Percentiles rank a stretch among this genome's conserved stretches.
Conservation (phyloP, 2,888 invertebrate genomes). For the Cantharis nigra region DNA sequence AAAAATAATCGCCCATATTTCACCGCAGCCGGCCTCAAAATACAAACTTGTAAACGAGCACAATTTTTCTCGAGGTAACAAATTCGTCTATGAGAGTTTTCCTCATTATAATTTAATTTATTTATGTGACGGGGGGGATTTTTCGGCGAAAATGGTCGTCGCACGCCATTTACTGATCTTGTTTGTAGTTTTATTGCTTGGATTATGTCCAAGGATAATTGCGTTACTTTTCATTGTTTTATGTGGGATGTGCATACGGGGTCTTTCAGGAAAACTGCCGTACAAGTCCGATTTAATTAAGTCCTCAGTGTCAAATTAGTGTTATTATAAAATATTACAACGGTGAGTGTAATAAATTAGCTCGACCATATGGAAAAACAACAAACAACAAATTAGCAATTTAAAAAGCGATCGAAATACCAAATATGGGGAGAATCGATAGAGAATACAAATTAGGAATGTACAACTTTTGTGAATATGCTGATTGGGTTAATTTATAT, state of each 20-base stretch:
- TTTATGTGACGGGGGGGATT: neutral
- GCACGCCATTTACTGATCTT: neutral
- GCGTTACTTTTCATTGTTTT: conserved; percentile 8
- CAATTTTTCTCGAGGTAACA: neutral
- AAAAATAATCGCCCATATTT: neutral
- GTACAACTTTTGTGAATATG: neutral
- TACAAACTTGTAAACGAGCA: neutral
- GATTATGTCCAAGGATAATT: conserved; percentile 13
- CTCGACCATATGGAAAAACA: conserved; percentile 12
- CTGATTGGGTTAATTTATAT: neutral
- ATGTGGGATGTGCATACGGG: neutral
- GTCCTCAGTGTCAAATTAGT: conserved; percentile 6
- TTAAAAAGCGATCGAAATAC: conserved; percentile 17
- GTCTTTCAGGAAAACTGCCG: neutral
- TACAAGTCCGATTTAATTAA: neutral
- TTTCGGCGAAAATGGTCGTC: neutral
- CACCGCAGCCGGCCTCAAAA: neutral
- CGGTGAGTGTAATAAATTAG: conserved; percentile 14
- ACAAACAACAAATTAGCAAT: conserved; percentile 7
- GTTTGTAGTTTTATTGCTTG: conserved; percentile 10
- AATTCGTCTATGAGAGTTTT: neutral
- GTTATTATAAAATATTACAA: conserved; percentile 11
- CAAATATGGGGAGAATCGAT: conserved; percentile 18
- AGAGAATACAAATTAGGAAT: conserved; percentile 20
- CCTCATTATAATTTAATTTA: neutral